Base-by-base conservation (phyloP, 2,888 invertebrate genomes). In the Agrochola litura region DNA sequence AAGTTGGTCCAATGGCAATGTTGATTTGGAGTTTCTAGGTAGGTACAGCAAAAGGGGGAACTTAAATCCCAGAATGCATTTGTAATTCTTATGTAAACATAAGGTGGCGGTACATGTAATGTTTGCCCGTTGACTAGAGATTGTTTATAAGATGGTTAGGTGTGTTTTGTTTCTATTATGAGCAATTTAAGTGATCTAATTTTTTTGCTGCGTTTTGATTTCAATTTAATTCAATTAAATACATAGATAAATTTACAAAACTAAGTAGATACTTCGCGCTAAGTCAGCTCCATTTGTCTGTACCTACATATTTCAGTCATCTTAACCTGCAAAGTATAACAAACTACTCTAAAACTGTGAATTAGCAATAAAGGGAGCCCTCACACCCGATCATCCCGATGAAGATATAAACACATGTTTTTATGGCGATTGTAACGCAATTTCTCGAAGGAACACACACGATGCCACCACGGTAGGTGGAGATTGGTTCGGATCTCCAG, bases 331-430 rank as follows among this genome's bases (percentile, higher is more conserved):
- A 72, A 72, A 82, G 68, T 77, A 79, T 79, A 84, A 83, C 77
- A 86, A 79, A 83, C 73, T 79, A 79, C 70, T 79, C 74, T 76
- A 67, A 85, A 84, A 78, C 77, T 82, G 77, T 81, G 82, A 84
- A 89, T 89, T 83, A 83, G 84, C 83, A 84, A 88, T 90, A 89
- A 89, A 89, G 81, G 71, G 69, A 85, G 72, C 82, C 73, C 80
- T 84, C 76, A 81, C 79, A 76, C 73, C 83, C 86, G 86, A 82
- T 86, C 82, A 76, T 76, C 84, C 67, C 85, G 80, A 90, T 91
- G 87, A 91, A 90, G 89, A 90, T 89, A 88, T 91, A 89, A 91
- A 90, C 86, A 90, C 86, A 69, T 78, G 82, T 83, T 89, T 91
- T 91, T 90, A 91, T 89, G 85, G 88, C 83, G 85, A 86, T 85